Conservation (phyloP, 2,797 vertebrate species). For the Arnoldichthys spilopterus region DNA sequence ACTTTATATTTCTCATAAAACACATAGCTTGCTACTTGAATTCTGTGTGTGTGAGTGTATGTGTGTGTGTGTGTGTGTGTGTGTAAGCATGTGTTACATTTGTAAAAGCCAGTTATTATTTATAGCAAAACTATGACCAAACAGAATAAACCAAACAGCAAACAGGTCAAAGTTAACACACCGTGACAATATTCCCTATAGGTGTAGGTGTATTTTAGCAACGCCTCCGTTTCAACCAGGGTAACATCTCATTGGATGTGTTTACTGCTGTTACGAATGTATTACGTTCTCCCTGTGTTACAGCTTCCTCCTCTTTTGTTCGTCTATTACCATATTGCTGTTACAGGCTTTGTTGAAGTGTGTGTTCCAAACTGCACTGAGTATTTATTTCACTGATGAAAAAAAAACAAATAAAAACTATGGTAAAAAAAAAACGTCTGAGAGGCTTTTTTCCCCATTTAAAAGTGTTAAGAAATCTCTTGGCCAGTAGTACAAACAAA, state of each 20-base stretch:
- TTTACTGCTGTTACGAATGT: conserved; percentile 76
- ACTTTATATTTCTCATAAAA: conserved; percentile 32
- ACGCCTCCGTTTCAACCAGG: background rate
- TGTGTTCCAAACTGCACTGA: conserved; percentile 1
- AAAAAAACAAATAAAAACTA: conserved; percentile 71
- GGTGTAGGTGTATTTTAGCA: conserved; percentile 43
- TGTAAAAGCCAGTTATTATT: conserved; percentile 2
- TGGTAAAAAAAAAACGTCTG: too few species aligned
- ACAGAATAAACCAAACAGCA: background rate
- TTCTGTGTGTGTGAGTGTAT: conserved; percentile 40
- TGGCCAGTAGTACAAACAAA: too few species aligned
- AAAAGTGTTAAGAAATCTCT: too few species aligned
- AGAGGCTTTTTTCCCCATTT: too few species aligned
- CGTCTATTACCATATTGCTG: background rate
- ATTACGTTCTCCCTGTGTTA: conserved; percentile 57
- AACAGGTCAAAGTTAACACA: background rate
- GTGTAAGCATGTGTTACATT: background rate
- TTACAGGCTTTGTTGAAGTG: conserved; percentile 51
- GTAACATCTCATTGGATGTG: conserved; percentile 48
- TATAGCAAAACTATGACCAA: background rate
- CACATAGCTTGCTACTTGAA: background rate
- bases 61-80: conserved; percentile 12
- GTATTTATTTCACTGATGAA: conserved; percentile 81
- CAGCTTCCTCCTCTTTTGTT: conserved; percentile 66
- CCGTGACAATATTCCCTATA: background rate